Evolutionary conservation across 2,113 vertebrate species (phyloP).

Genomic region (Cisticola juncidis): DNA sequence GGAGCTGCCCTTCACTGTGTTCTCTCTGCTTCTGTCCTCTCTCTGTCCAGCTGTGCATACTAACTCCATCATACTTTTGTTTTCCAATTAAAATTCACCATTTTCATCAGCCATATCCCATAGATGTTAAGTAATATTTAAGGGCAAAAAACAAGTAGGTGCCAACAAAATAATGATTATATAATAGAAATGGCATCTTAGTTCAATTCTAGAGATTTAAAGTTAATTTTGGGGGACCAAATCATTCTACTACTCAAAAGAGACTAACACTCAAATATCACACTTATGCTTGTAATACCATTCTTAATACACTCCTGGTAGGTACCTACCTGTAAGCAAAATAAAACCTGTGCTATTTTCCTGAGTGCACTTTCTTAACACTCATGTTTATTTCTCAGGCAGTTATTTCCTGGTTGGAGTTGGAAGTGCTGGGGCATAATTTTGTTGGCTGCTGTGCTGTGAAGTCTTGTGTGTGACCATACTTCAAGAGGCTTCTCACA

Average conservation of each 20-base stretch:
- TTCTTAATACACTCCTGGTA: neutral
- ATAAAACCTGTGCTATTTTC: neutral
- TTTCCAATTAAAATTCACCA: neutral
- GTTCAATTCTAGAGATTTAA: neutral
- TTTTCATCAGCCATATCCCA: neutral
- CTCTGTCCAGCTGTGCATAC: neutral
- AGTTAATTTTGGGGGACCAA: neutral
- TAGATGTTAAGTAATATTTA: neutral
- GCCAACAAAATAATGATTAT: neutral
- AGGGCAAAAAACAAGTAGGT: neutral
- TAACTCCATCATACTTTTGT: neutral
- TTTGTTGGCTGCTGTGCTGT: neutral
- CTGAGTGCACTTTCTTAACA: neutral
- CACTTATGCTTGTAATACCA: neutral
- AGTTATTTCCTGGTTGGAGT: neutral
- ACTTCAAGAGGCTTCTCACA: neutral
- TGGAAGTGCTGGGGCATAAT: neutral
- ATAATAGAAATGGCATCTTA: neutral
- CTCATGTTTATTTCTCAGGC: neutral
- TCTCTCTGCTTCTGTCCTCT: neutral
- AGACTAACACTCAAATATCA: neutral
- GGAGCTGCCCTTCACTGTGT: accelerated
- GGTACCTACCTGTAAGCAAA: neutral
- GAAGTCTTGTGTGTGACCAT: neutral
- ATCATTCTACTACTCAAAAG: neutral